A percentile compares a stretch with the other conserved stretches of the same genome.
phyloP scores from a whole-genome alignment of 2,113 vertebrate genomes.

The Elgaria multicarinata region DNA sequence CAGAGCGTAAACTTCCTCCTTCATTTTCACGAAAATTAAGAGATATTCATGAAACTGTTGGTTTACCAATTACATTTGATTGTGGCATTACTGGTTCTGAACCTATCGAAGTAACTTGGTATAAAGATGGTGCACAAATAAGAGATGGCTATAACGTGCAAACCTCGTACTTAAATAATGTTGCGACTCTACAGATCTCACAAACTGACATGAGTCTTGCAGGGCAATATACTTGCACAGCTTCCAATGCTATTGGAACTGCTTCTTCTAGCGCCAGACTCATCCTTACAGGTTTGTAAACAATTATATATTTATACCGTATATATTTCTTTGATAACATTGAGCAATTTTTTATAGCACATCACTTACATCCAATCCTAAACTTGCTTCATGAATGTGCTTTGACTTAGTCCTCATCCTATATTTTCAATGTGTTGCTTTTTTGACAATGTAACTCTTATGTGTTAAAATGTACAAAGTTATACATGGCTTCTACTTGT shows the following conservation, averaged over 20 bases:
- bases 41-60: conserved; percentile 90
- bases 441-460: conserved; percentile 9
- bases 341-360: neutral
- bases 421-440: conserved; percentile 18
- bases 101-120: conserved; percentile 92
- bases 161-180: conserved; percentile 89
- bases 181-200: conserved; percentile 86
- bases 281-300: conserved; percentile 91
- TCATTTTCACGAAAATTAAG: conserved; percentile 95
- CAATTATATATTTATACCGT: neutral
- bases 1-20: conserved; percentile 94
- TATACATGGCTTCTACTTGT: conserved; percentile 50
- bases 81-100: conserved; percentile 94
- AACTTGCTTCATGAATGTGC: neutral
- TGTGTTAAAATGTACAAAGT: conserved; percentile 1
- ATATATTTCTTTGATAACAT: neutral
- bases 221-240: conserved; percentile 93
- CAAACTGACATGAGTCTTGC: conserved; percentile 86
- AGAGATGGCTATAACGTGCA: conserved; percentile 81
- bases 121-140: conserved; percentile 89
- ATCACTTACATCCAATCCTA: neutral
- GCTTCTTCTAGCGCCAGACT: conserved; percentile 93
- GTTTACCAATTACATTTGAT: conserved; percentile 87
- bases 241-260: conserved; percentile 92
- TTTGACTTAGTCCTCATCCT: neutral